Percentiles rank a stretch among this genome's conserved stretches.
phyloP scores from a whole-genome alignment of 2,888 invertebrate genomes.

The Emmelina monodactyla region DNA sequence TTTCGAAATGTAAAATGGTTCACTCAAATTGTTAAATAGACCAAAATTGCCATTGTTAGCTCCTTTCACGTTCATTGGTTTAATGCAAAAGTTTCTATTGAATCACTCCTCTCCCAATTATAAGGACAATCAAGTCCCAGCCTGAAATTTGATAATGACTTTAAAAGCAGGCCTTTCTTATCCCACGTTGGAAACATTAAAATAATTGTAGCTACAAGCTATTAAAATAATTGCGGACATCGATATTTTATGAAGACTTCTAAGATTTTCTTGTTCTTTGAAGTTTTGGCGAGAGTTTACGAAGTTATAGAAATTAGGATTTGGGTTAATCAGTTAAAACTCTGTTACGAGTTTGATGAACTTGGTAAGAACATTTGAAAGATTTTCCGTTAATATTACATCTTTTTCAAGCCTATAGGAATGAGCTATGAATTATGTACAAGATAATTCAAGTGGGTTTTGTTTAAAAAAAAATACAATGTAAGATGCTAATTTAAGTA shows the following conservation, averaged over 20 bases:
- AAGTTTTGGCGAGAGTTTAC: not conserved
- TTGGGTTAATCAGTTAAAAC: too few relatives aligned
- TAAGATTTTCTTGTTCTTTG: not conserved
- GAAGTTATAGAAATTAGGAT: too few relatives aligned
- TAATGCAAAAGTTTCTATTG: slow-evolving; percentile 1
- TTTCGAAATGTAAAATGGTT: too few relatives aligned
- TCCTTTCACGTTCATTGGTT: not conserved
- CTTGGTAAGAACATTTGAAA: too few relatives aligned
- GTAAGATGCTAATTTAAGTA: too few relatives aligned
- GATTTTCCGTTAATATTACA: too few relatives aligned
- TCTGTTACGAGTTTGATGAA: too few relatives aligned
- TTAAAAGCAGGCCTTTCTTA: slow-evolving; percentile 10
- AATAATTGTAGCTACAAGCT: not conserved
- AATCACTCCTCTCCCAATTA: slow-evolving; percentile 14
- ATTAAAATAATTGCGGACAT: slow-evolving; percentile 1
- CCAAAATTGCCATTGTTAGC: not conserved
- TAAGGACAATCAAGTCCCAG: slow-evolving; percentile 20
- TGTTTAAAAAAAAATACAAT: too few relatives aligned
- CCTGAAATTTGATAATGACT: slow-evolving; percentile 23
- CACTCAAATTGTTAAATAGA: not conserved
- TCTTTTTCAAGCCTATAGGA: too few relatives aligned
- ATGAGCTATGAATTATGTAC: too few relatives aligned
- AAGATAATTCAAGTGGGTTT: too few relatives aligned
- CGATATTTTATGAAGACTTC: not conserved
- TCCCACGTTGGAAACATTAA: not conserved